phyloP scores from a whole-genome alignment of 2,797 vertebrate species.

The Ceryle rudis region DNA sequence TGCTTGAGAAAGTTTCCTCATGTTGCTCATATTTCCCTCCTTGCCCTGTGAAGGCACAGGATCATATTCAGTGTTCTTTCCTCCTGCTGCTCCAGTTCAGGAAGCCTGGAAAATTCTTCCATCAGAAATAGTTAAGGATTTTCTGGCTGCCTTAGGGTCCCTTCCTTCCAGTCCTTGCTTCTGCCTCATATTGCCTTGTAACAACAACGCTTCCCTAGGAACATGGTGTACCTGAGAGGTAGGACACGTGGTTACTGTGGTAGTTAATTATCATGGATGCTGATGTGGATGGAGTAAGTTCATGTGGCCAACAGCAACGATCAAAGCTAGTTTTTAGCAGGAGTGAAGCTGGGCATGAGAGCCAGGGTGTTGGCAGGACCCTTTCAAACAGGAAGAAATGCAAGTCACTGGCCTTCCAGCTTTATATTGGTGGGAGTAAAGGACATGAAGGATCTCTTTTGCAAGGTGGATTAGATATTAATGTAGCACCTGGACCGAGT shows the following conservation, averaged over 20 bases:
- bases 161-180: background rate
- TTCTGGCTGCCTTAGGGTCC: background rate
- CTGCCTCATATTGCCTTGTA: background rate
- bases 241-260: background rate
- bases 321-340: background rate
- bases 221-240: background rate
- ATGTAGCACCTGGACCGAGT: background rate
- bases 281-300: background rate
- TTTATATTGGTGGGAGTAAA: background rate
- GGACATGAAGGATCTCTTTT: background rate
- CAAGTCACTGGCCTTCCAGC: background rate
- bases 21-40: background rate
- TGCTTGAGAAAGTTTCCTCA: conserved; percentile 15
- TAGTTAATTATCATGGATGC: background rate
- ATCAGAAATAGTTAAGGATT: background rate
- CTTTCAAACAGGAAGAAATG: background rate
- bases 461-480: background rate
- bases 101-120: conserved; percentile 29
- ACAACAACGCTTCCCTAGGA: background rate
- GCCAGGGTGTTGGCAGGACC: background rate
- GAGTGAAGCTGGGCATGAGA: background rate
- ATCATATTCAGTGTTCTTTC: background rate
- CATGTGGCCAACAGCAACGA: background rate
- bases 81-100: background rate
- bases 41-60: background rate